Evolutionary conservation across 1,140 invertebrate species (phyloP), one percentile per base, ranked within the genome.

Genomic region (Drosophila kurseongensis): DNA sequence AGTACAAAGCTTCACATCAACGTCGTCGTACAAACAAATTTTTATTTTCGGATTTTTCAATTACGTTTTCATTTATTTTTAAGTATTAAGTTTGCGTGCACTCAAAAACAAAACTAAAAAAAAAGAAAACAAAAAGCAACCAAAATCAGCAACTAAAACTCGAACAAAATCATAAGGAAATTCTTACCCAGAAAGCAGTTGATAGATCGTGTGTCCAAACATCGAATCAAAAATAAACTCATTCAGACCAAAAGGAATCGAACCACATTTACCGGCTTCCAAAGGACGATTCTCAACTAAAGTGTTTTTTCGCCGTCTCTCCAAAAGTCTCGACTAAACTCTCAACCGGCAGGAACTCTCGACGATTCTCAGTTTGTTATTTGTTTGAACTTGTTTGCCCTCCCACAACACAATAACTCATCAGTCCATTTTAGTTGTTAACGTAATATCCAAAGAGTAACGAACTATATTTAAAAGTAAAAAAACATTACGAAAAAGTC

Each of bases 1-100:
- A 91, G 90, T 91, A 91, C 90, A 91, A 91, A 91, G 83, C 90
- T 91, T 91, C 86, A 91, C 90, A 91, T 91, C 90, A 91, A 91
- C 90, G 90, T 91, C 83, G 86, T 91, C 90, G 90, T 91, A 91
- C 90, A 91, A 91, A 91, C 90, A 91, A 91, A 91, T 91, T 91
- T 91, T 91, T 91, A 90, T 91, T 91, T 91, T 91, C 90, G 90
- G 90, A 90, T 91, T 91, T 91, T 91, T 91, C 88, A 89, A 89
- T 89, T 89, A 89, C 84, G 84, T 89, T 89, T 88, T 89, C 84
- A 90, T 89, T 89, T 89, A 90, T 90, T 89, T 89, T 89, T 89
- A 89, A 89, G 84, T 89, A 89, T 89, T 89, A 78, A 89, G 72
- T 89, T 89, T 89, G 85, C 80, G 84, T 89, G 80, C 85, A 90